Base-by-base conservation (phyloP, 2,113 vertebrate species). In the Eolophus roseicapilla region DNA sequence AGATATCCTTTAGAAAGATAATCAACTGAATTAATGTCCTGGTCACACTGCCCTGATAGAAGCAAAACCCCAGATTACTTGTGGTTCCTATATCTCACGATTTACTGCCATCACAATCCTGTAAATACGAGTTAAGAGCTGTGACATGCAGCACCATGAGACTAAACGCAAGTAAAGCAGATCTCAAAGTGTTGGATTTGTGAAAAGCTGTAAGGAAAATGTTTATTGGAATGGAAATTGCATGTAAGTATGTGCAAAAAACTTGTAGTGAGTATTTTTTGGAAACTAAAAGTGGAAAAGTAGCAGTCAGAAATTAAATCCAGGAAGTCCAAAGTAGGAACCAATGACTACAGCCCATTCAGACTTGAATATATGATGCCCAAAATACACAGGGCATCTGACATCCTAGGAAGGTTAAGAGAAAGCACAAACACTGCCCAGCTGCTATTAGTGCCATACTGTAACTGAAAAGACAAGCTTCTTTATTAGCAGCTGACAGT, bases 211-310 rank as follows among this genome's bases (percentile, higher is more conserved):
- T 24, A 82, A 86, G 89, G 86, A 95, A 93, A 93, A 82, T 49
- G 33, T 82, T 86, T 93, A 90, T 55, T 92, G 83, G 86, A 88
- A 92, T 92, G 91, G 93, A 96, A 95, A 93, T 5, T 85, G 44
- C 91, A 82, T 0, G 71, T 93, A 95, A 95, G 94, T 64, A 73
- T 80, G 73, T 64, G 88, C 82, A 92, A 86, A 92, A 70, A 82
- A 35, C 67, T 78, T 17, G 25, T 19, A 70, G 46, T 7, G 33
- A 92, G 86, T 93, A 70, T 64, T 87, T 95, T 91, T 91, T 97
- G 94, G 94, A 95, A 92, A 47, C 69, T 53, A 24, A 5, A 71
- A 39, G 62, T 89, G 94, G 94, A 96, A 95, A 95, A 95, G 83
- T 29, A 94, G 88, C 78, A 84, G 95, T 94, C 95, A 95, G 83